Evolutionary conservation across 2,113 vertebrate species (phyloP).

Genomic region (Sphaerodactylus townsendi): DNA sequence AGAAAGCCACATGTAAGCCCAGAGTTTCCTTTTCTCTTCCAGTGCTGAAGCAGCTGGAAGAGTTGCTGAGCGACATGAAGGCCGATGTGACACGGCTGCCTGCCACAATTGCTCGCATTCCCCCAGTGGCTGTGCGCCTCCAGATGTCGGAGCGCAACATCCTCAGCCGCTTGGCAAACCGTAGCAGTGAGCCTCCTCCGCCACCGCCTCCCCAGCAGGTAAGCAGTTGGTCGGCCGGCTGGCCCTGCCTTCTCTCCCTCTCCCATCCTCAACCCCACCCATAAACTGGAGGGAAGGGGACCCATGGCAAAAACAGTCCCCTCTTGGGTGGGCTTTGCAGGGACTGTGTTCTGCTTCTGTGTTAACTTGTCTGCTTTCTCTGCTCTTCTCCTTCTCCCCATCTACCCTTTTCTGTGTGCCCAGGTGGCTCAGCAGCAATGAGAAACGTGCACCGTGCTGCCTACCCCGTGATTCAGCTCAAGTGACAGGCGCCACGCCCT

Average conservation of each 20-base stretch:
- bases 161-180: constrained; percentile 93
- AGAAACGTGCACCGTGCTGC: constrained; percentile 56
- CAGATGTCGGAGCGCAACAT: constrained; percentile 99
- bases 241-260: background rate
- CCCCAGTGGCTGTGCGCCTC: constrained; percentile 92
- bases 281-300: background rate
- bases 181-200: constrained; percentile 87
- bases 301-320: background rate
- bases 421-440: constrained; percentile 84
- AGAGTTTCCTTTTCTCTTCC: constrained; percentile 41
- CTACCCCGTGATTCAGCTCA: constrained; percentile 64
- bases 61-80: constrained; percentile 98
- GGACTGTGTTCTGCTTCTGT: rapidly evolving
- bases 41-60: constrained; percentile 99
- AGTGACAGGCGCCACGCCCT: constrained; percentile 63
- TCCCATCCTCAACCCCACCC: background rate
- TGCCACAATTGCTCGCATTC: constrained; percentile 95
- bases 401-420: background rate
- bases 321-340: background rate
- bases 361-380: background rate
- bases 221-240: constrained; percentile 39
- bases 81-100: constrained; percentile 95
- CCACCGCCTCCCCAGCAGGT: constrained; percentile 87
- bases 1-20: constrained; percentile 6
- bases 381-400: background rate